Conservation (phyloP, 1,140 invertebrate species). For the Delia radicum region DNA sequence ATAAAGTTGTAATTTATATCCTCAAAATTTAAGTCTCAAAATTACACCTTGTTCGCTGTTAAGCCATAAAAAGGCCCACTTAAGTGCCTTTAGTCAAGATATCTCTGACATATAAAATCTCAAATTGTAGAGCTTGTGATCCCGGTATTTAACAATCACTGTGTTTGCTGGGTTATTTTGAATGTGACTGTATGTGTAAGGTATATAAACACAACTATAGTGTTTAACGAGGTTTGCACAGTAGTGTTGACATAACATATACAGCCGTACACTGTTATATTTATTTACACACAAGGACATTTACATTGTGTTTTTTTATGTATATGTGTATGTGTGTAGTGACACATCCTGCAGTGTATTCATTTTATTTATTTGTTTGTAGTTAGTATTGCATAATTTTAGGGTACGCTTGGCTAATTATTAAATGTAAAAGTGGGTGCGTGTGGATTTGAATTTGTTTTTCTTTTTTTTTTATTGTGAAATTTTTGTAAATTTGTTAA, state of each 20-base stretch:
- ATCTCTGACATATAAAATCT: no score
- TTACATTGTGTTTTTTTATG: neutral
- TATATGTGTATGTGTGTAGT: neutral
- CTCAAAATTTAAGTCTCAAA: no score
- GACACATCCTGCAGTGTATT: neutral
- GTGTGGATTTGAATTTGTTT: neutral
- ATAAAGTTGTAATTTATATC: no score
- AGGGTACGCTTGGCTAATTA: neutral
- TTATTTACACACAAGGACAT: slow-evolving; percentile 1
- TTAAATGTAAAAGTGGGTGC: neutral
- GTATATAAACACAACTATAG: neutral
- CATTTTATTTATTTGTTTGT: neutral
- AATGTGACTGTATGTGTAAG: neutral
- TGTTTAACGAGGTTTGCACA: neutral
- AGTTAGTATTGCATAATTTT: neutral
- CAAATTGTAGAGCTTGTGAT: neutral
- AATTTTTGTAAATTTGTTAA: neutral
- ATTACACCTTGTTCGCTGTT: no score
- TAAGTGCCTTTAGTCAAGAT: no score
- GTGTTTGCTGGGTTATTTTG: neutral
- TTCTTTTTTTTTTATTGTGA: no score
- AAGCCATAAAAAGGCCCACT: no score
- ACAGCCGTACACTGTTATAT: neutral
- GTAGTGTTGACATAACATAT: neutral
- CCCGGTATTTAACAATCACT: no score